phyloP scores from a whole-genome alignment of 2,888 invertebrate genomes.

The Amphiduros pacificus region DNA sequence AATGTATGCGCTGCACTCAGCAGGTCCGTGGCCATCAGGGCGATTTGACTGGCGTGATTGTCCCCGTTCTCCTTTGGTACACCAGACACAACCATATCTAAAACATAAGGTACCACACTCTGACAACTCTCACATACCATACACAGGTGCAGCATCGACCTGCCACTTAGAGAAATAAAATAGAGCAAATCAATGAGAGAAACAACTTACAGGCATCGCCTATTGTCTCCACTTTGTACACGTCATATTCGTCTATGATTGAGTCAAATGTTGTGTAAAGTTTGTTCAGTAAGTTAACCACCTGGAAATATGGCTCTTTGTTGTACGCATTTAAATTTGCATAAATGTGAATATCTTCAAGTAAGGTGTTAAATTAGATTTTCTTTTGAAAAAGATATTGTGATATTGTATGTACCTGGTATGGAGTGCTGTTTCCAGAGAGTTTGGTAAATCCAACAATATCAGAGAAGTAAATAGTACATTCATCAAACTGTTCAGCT shows the following conservation, averaged over 20 bases:
- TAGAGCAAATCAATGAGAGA: neutral
- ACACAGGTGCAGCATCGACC: too few relatives aligned
- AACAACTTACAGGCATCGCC: constrained; percentile 48
- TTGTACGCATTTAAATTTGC: neutral
- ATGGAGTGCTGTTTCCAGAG: constrained; percentile 41
- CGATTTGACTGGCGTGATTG: constrained; percentile 39
- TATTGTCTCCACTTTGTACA: constrained; percentile 53
- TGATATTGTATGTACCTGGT: constrained; percentile 29
- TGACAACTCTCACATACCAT: too few relatives aligned
- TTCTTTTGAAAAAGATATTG: too few relatives aligned
- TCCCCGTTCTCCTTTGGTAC: constrained; percentile 38
- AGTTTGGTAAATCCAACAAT: constrained; percentile 49
- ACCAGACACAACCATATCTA: constrained; percentile 51
- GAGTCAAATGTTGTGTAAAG: constrained; percentile 49
- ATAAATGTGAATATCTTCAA: neutral
- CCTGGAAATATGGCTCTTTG: too few relatives aligned
- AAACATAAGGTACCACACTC: neutral
- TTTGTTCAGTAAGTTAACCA: constrained; percentile 46
- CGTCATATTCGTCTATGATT: constrained; percentile 46
- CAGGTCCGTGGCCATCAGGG: constrained; percentile 42
- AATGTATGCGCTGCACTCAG: constrained; percentile 35
- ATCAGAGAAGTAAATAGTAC: constrained; percentile 49
- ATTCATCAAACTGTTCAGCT: constrained; percentile 39
- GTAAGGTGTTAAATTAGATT: neutral
- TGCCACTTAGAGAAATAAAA: neutral